Evolutionary conservation across 2,113 vertebrate species (phyloP), one percentile per base, ranked within the genome.

Genomic region (Spea multiplicata): DNA sequence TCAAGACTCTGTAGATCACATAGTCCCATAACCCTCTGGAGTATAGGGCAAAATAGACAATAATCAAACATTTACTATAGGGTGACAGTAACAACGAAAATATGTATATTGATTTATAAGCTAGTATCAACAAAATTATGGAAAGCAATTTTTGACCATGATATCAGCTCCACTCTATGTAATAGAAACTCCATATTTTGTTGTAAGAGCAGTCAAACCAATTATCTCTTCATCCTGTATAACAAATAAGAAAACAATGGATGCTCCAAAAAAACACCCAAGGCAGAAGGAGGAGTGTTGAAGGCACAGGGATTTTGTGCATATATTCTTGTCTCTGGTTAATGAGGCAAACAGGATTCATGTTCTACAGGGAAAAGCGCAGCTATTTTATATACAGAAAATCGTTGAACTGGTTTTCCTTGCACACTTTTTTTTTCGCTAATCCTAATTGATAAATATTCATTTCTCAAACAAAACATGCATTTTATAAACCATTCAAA

Each of bases 221-320:
- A 73, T 79, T 73, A 79, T 55, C 50, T 72, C 61, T 73, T 79
- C 49, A 79, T 73, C 70, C 14, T 48, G 8, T 57, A 61, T 48
- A 48, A 66, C 65, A 79, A 77, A 77, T 66, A 77, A 77, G 67
- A 77, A 71, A 77, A 66, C 14, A 72, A 65, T 72, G 4, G 70
- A 73, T 72, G 14, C 57, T 72, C 44, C 5, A 66, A 30, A 30
- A 30, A 78, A 17, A 8, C 53, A 48, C 76, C 76, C 72, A 5
- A 52, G 76, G 77, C 77, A 30, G 49, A 48, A 66, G 50, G 66
- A 59, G 44, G 45, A 59, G 69, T 57, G 48, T 13, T 62, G n/a
- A 79, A 73, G 50, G 10, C 47, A 73, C 70, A 67, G 64, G 66
- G 62, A 79, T 66, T 65, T 79, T 79, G 62, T 73, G 76, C 48